Evolutionary conservation across 2,888 invertebrate species (phyloP), one percentile per base, ranked within the genome.

Genomic region (Tryphoninae sp.): DNA sequence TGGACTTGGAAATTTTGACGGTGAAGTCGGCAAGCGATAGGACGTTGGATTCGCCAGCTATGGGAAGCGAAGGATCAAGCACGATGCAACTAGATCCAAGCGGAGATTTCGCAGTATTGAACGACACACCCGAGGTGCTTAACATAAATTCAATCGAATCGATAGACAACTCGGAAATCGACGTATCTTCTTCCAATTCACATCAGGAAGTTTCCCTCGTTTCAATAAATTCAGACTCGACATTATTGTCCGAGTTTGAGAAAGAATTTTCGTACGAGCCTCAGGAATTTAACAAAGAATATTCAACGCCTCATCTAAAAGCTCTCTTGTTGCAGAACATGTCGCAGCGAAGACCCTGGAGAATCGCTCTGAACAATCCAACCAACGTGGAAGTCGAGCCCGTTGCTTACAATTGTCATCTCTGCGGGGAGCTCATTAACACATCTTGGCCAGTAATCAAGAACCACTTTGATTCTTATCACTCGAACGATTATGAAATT

Each of bases 401-500:
- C 3, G 73, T 87, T 2, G 81, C 87, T 78, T 91, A 89, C 45
- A 84, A 86, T 11, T 91, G 91, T 58, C 91, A 91, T 62, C 76
- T 90, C 2, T 91, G 91, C 53, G 86, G 88, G 0, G 89, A 91
- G 16, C 61, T 83, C 13, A 89, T 91, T 42, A 89, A 89, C 68
- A 91, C 91, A 6, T 88, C 88, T 0, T 88, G 86, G 87, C 81
- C 87, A 0, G 84, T 89, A 0, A 61, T 90, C 2, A 85, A 77
- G 6, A 67, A 83, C 45, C 91, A 91, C 53, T 91, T 90, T 67
- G 83, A 76, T 8, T 84, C 77, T 0, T 89, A 84, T 51, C 91
- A 91, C 42, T 80, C 86, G 2, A 73, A 86, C 2, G 86, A 88
- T 22, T 90, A 87, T 49, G 84, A 85, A 76, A 33, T 91, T 7